phyloP scores from a whole-genome alignment of 2,888 invertebrate genomes.

The Mesorhabditis belari region DNA sequence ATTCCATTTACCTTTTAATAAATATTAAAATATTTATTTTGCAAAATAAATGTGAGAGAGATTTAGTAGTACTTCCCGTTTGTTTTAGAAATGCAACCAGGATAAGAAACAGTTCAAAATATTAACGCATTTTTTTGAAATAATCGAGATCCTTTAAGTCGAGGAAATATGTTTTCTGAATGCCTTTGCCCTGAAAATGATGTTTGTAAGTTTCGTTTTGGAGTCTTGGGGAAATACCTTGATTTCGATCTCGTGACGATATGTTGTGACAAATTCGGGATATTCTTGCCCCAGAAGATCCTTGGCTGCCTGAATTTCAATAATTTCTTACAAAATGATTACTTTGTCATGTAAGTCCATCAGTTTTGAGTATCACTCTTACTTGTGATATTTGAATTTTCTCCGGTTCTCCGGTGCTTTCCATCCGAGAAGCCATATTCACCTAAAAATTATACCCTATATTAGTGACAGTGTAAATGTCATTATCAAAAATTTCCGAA shows the following conservation, averaged over 20 bases:
- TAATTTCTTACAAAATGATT: too few relatives aligned
- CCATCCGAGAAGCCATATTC: conserved; percentile 29
- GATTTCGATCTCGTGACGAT: conserved; percentile 17
- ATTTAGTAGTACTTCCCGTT: too few relatives aligned
- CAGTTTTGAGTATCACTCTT: too few relatives aligned
- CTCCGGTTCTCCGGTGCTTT: conserved; percentile 21
- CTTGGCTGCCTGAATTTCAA: conserved; percentile 14
- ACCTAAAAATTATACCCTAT: conserved; percentile 14
- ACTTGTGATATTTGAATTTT: conserved; percentile 22
- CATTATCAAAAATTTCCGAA: not conserved
- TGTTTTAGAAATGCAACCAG: too few relatives aligned
- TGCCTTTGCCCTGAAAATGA: conserved; percentile 36
- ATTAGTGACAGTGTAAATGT: not conserved
- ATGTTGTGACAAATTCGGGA: conserved; percentile 20
- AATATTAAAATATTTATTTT: too few relatives aligned
- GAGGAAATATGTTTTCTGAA: conserved; percentile 34
- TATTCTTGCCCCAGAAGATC: conserved; percentile 17
- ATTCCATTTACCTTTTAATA: too few relatives aligned
- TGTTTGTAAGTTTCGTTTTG: not conserved
- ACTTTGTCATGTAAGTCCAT: too few relatives aligned
- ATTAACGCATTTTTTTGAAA: conserved; percentile 7
- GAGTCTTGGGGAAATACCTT: conserved; percentile 6
- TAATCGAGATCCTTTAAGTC: conserved; percentile 16
- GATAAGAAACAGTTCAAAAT: too few relatives aligned
- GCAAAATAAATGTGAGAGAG: too few relatives aligned